Conservation (phyloP, 2,113 vertebrate genomes). For the Mesocricetus auratus region DNA sequence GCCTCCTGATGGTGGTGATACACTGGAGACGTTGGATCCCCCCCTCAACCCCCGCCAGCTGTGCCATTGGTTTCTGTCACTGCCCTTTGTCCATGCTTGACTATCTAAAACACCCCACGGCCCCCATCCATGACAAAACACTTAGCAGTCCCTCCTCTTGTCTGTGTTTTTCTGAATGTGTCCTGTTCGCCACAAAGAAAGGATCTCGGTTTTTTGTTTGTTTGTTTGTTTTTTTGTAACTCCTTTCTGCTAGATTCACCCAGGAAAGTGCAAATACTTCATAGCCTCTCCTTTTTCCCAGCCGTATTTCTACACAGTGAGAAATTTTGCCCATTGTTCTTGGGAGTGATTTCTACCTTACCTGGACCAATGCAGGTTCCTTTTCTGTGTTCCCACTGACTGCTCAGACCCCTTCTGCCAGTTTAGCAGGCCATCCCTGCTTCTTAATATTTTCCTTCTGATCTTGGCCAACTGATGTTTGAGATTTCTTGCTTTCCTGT, state of each 20-base stretch:
- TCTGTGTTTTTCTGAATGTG: not conserved
- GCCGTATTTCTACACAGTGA: not conserved
- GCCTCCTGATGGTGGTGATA: not conserved
- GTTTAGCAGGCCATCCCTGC: not conserved
- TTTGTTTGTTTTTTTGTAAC: no score
- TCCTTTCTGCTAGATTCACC: not conserved
- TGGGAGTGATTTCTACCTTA: not conserved
- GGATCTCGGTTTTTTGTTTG: not conserved
- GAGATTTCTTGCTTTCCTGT: not conserved
- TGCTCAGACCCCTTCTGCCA: not conserved
- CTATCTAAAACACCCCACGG: not conserved
- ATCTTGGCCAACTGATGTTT: no score
- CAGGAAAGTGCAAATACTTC: not conserved
- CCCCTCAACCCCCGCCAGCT: no score
- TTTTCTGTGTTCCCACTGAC: not conserved
- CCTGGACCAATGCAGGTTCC: not conserved
- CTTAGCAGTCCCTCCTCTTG: not conserved
- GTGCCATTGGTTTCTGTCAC: not conserved
- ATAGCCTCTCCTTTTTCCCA: not conserved
- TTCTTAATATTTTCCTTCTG: not conserved
- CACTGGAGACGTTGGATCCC: not conserved
- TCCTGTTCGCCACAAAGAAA: not conserved
- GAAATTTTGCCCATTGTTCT: not conserved
- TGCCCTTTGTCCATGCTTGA: not conserved
- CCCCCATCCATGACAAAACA: not conserved